Base-by-base conservation (phyloP, 2,113 vertebrate genomes). In the Xenopus laevis region DNA sequence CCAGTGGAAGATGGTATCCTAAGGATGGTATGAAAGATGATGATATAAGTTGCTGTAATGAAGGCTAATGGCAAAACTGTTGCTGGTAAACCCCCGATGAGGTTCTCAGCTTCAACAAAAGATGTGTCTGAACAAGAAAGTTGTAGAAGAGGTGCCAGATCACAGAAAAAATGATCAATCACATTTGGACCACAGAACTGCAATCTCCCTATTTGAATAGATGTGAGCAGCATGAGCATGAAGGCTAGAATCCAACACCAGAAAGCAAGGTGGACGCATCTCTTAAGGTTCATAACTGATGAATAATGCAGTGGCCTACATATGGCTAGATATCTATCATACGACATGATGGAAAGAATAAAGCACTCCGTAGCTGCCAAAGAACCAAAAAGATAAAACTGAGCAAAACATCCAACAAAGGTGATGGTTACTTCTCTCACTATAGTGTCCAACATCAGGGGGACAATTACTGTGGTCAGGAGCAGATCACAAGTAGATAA, bases 321-420 rank as follows among this genome's bases (percentile, higher is more conserved):
- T 30, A 73, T 71, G 33, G 82, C 74, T 40, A 82, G 65, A 23
- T 57, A 77, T 16, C 10, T 7, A 33, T 80, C 77, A 53, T 78
- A 82, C 58, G 77, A 82, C 71, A 79, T 80, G 18, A 67, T 58
- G 63, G 66, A 68, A 7, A 82, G 33, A 7, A 83, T 72, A 62
- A 80, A 79, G 16, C 71, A 73, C 21, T 82, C 77, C 27, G 45
- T 57, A 17, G 27, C 68, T 7, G 60, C 75, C 40, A 65, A 72
- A 23, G 58, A 80, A 45, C 44, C 50, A 13, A 78, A 82, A 47
- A 82, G 78, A 40, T 77, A 82, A 33, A 84, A 72, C 50, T 76
- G 77, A 13, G 55, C 68, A 13, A 78, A 21, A 16, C 77, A 71
- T 4, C 68, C 71, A 57, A 21, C 62, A 21, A 78, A 68, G 21